A percentile compares a stretch with the other conserved stretches of the same genome.
phyloP scores from a whole-genome alignment of 2,113 vertebrate genomes.

The Acrocephalus arundinaceus region DNA sequence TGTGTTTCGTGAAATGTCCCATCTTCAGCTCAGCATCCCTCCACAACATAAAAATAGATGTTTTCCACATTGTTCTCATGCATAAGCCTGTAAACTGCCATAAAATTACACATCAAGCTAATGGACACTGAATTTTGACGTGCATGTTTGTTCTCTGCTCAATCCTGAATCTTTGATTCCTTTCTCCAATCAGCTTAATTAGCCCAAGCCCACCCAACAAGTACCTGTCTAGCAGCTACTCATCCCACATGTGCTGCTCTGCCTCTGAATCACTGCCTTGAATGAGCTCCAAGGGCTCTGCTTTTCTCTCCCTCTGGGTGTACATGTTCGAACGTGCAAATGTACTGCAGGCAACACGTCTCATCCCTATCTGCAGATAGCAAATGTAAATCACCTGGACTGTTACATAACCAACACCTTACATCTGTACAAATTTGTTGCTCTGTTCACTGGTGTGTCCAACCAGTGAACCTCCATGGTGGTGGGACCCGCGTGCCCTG shows the following conservation, averaged over 20 bases:
- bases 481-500: background rate
- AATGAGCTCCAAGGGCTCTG: constrained; percentile 35
- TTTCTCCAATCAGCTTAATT: background rate
- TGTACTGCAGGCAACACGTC: background rate
- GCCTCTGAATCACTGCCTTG: constrained; percentile 57
- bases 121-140: background rate
- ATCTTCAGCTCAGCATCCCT: background rate
- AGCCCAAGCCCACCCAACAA: constrained; percentile 51
- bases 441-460: background rate
- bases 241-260: background rate
- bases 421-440: background rate
- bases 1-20: background rate
- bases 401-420: background rate
- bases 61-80: background rate
- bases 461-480: fast-evolving
- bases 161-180: background rate
- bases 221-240: constrained; percentile 1
- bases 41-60: background rate
- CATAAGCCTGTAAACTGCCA: background rate
- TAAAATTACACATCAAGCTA: background rate
- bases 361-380: background rate
- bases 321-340: background rate
- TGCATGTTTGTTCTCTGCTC: background rate
- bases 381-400: background rate
- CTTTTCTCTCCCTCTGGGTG: background rate